Evolutionary conservation across 1,140 invertebrate genomes (phyloP).

Genomic region (Lucilia sericata): DNA sequence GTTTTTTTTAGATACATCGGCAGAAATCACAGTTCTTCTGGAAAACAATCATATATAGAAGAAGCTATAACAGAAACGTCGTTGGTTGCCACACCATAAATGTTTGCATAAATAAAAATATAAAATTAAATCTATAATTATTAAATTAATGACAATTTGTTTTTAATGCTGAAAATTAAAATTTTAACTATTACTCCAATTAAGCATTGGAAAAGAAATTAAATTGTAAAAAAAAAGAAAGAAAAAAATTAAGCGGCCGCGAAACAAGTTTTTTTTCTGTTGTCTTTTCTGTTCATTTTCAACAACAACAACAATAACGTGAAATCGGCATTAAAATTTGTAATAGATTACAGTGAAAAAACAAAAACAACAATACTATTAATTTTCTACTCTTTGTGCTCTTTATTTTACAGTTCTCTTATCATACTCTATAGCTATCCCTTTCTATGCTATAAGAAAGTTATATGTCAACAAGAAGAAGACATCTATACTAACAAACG

Average conservation of each 20-base stretch:
- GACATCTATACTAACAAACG: constrained; percentile 31
- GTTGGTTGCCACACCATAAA: background rate
- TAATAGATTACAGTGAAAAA: constrained; percentile 35
- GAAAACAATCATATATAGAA: background rate
- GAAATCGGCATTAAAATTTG: constrained; percentile 43
- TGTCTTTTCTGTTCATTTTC: constrained; percentile 46
- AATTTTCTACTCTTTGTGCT: constrained; percentile 24
- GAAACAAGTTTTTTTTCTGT: constrained; percentile 48
- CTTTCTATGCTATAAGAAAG: background rate
- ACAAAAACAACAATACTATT: constrained; percentile 33
- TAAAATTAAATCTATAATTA: background rate
- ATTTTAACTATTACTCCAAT: background rate
- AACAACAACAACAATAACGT: constrained; percentile 31
- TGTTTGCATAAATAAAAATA: background rate
- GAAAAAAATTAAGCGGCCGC: constrained; percentile 24
- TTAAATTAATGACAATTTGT: background rate
- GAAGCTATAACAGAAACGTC: background rate
- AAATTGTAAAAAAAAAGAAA: background rate
- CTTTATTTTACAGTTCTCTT: constrained; percentile 28
- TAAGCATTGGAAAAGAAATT: constrained; percentile 33
- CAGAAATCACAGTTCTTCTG: constrained; percentile 10
- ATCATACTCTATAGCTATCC: constrained; percentile 5
- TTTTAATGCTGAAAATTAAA: background rate
- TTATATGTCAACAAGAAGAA: constrained; percentile 25
- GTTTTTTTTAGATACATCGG: constrained; percentile 26